Evolutionary conservation across 1,140 invertebrate genomes (phyloP), one percentile per base, ranked within the genome.

Genomic region (Drosophila pseudoananassae): DNA sequence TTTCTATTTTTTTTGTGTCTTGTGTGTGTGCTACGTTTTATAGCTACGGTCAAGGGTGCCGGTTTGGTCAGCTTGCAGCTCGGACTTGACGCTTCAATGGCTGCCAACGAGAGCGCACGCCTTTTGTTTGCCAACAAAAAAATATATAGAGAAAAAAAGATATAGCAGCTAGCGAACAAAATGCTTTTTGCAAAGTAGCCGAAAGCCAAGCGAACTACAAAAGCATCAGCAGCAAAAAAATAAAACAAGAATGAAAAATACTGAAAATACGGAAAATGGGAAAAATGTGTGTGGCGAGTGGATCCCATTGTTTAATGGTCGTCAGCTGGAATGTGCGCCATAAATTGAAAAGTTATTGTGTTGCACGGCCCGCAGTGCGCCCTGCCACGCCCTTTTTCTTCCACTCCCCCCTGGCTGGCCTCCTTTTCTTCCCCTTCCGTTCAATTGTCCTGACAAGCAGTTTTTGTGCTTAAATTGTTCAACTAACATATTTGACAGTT

Each of bases 311-410:
- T 87, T 87, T 87, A 87, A 87, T 88, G 78, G 82, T 79, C 82
- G 78, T 87, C 82, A 87, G 82, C 79, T 88, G 82, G 83, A 87
- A 87, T 87, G 78, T 87, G 83, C 83, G 83, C 82, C 75, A 88
- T 68, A 88, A 87, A 87, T 87, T 87, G 82, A 87, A 87, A 87
- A 87, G 82, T 87, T 88, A 87, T 87, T 87, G 82, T 87, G 82
- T 74, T 76, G 76, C 81, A 73, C 61, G 73, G 72, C 51, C 72
- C 71, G 47, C 27, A 54, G 40, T 31, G 27, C 17, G 40, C 33
- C 49, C 61, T 55, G 46, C 38, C 36, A 38, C 38, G 10, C 72
- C 70, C 64, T 55, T 46, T 51, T 33, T 8, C 23, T n/a, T 14
- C 27, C 43, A 36, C 25, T 20, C 17, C 36, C n/a, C 46, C 43